phyloP scores from a whole-genome alignment of 2,797 vertebrate species.

The Galaxias olidus region DNA sequence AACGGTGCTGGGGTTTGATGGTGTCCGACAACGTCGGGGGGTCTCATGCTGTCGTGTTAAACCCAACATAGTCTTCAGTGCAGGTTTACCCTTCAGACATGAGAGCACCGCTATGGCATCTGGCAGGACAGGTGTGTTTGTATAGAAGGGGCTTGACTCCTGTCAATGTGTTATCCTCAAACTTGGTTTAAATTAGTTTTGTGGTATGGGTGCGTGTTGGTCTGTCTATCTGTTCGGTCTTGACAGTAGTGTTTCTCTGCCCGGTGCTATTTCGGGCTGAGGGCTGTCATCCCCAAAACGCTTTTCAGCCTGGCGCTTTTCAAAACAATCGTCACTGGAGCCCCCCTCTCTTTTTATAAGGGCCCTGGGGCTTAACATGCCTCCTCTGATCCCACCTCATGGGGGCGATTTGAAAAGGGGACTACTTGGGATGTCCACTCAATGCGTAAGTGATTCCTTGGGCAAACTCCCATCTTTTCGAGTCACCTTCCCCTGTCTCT shows the following conservation, averaged over 20 bases:
- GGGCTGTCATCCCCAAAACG: slow-evolving; percentile 78
- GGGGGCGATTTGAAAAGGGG: slow-evolving; percentile 15
- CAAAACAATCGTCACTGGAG: slow-evolving; percentile 77
- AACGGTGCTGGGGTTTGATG: slow-evolving; percentile 40
- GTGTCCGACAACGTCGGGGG: slow-evolving; percentile 41
- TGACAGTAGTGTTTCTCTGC: slow-evolving; percentile 67
- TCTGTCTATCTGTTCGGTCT: slow-evolving; percentile 20
- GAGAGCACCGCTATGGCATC: slow-evolving; percentile 65
- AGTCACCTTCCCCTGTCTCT: not conserved
- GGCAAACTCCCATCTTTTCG: not conserved
- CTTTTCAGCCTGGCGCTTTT: slow-evolving; percentile 76
- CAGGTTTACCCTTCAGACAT: slow-evolving; percentile 56
- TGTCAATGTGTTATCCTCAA: not conserved
- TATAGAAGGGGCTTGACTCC: slow-evolving; percentile 13
- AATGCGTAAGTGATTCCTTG: slow-evolving; percentile 5
- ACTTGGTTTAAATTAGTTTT: slow-evolving; percentile 15
- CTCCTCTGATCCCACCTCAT: slow-evolving; percentile 55
- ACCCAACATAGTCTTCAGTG: slow-evolving; percentile 69
- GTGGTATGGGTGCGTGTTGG: slow-evolving; percentile 15
- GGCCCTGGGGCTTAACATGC: slow-evolving; percentile 66
- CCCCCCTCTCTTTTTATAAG: slow-evolving; percentile 71
- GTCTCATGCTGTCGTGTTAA: slow-evolving; percentile 70
- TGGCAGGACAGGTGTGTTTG: slow-evolving; percentile 49
- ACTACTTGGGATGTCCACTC: slow-evolving; percentile 11
- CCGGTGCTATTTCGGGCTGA: slow-evolving; percentile 74